These are phyloP conservation scores for Muscidifurax raptorellus DNA, from an alignment of 1,140 invertebrate genomes.

Conservation along the genomic window DNA sequence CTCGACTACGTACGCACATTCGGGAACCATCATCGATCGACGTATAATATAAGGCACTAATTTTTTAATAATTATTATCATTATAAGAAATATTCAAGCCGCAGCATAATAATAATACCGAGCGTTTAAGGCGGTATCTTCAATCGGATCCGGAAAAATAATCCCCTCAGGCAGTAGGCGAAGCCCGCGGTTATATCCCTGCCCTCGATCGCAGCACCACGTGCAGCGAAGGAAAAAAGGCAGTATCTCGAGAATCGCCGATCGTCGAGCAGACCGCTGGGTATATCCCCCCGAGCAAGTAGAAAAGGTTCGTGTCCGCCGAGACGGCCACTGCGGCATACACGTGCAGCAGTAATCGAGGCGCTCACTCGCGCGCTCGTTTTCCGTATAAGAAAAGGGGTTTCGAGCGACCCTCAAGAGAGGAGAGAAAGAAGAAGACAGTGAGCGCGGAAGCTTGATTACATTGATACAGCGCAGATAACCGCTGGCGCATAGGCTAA, in stretches of 20 bases:
- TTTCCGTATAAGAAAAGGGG: slow-evolving; percentile 16
- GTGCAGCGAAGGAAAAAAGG: slow-evolving; percentile 6
- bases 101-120: too few species aligned
- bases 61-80: too few species aligned
- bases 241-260: not conserved
- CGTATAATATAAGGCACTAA: too few species aligned
- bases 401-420: not conserved
- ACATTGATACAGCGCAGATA: slow-evolving; percentile 42
- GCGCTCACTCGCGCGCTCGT: slow-evolving; percentile 6
- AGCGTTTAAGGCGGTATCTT: too few species aligned
- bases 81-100: too few species aligned
- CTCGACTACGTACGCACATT: too few species aligned
- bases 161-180: too few species aligned
- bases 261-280: not conserved
- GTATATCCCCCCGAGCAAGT: not conserved
- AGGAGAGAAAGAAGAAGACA: not conserved
- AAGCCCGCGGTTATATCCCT: too few species aligned
- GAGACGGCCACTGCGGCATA: not conserved
- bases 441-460: slow-evolving; percentile 1
- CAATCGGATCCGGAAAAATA: too few species aligned
- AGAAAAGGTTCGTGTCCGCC: slow-evolving; percentile 19
- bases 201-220: too few species aligned
- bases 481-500: not conserved
- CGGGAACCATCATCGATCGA: too few species aligned
- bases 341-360: not conserved